Conservation (phyloP, 2,888 invertebrate genomes). For the Apamea monoglypha region DNA sequence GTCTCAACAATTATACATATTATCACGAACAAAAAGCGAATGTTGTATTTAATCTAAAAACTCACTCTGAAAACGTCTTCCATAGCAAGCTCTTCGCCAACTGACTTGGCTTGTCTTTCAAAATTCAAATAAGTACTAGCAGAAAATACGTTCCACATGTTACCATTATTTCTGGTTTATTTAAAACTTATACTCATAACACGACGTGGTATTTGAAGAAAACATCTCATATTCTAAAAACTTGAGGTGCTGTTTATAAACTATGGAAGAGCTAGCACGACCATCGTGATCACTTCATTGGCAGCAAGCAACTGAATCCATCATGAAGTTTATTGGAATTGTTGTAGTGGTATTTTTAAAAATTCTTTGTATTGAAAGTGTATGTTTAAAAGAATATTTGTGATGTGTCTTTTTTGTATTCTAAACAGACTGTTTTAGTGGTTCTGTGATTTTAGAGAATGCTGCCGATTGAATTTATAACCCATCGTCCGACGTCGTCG, state of each 20-base stretch:
- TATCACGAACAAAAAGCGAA: constrained; percentile 12
- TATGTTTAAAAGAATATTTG: constrained; percentile 64
- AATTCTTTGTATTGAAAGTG: constrained; percentile 73
- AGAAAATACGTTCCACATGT: constrained; percentile 17
- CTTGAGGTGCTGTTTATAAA: constrained; percentile 78
- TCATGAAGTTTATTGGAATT: constrained; percentile 76
- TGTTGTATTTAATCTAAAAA: constrained; percentile 23
- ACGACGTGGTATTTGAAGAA: constrained; percentile 72
- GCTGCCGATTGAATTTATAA: constrained; percentile 71
- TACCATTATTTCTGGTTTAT: constrained; percentile 57
- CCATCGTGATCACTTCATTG: constrained; percentile 67
- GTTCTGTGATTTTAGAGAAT: constrained; percentile 75
- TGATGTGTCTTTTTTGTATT: neutral
- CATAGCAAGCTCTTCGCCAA: constrained; percentile 41
- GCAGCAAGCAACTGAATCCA: constrained; percentile 65
- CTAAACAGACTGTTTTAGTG: constrained; percentile 38
- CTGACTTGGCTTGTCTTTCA: constrained; percentile 23
- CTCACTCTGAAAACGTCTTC: constrained; percentile 50
- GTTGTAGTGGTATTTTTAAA: constrained; percentile 70
- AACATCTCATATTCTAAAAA: constrained; percentile 73
- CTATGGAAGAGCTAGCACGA: constrained; percentile 61
- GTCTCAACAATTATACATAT: constrained; percentile 28
- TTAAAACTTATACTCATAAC: constrained; percentile 70
- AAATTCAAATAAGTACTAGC: constrained; percentile 30
- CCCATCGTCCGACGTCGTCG: constrained; percentile 55